Evolutionary conservation across 2,888 invertebrate genomes (phyloP).

Genomic region (Ophion slaviceki): DNA sequence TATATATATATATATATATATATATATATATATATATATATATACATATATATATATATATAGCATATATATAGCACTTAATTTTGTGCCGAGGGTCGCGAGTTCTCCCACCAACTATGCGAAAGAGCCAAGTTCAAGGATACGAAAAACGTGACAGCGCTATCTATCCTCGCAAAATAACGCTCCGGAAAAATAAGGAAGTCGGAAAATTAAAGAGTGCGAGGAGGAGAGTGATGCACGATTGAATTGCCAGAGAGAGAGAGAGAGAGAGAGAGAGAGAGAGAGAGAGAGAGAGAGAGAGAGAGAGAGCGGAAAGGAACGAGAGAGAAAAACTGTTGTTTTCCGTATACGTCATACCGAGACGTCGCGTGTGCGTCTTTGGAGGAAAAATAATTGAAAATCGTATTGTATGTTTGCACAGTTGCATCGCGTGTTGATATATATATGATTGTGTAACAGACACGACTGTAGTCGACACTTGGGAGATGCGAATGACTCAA

Average conservation of each 20-base stretch:
- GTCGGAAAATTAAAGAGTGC: constrained; percentile 29
- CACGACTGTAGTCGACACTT: background rate
- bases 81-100: constrained; percentile 38
- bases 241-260: background rate
- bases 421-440: background rate
- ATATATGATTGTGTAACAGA: background rate
- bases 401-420: background rate
- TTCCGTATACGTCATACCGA: constrained; percentile 27
- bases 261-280: constrained; percentile 31
- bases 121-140: constrained; percentile 75
- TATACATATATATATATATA: background rate
- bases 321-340: constrained; percentile 43
- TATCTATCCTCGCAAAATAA: constrained; percentile 58
- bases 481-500: constrained; percentile 27
- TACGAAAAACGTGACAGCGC: constrained; percentile 68
- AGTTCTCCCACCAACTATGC: constrained; percentile 16
- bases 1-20: background rate
- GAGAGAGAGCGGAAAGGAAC: background rate
- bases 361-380: background rate
- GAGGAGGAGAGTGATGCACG: background rate
- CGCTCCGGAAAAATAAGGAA: constrained; percentile 44
- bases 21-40: background rate
- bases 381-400: constrained; percentile 30
- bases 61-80: background rate
- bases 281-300: constrained; percentile 27